Conservation (phyloP, 1,140 invertebrate genomes). For the Bombus pascuorum region DNA sequence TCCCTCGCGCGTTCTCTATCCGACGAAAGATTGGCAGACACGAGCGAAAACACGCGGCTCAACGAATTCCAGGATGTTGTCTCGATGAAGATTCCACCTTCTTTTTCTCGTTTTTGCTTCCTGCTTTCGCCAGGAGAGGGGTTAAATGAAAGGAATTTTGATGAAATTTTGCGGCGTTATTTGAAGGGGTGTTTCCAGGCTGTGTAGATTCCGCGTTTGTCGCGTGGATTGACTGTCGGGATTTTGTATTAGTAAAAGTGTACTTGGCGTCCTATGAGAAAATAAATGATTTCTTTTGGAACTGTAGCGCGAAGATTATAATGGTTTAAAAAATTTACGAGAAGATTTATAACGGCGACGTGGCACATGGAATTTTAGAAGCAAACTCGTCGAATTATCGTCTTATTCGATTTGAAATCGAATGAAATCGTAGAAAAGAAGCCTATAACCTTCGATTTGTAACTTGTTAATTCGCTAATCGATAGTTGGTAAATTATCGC, state of each 20-base stretch:
- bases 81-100: constrained; percentile 1
- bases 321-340: no score
- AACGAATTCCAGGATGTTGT: background rate
- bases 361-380: no score
- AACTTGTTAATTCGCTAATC: no score
- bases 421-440: no score
- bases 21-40: background rate
- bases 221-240: background rate
- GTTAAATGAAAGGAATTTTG: background rate
- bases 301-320: background rate
- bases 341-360: no score
- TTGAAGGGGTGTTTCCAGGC: background rate
- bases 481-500: no score
- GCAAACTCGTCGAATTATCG: no score
- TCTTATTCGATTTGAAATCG: no score
- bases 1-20: background rate
- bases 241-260: background rate
- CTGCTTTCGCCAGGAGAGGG: background rate
- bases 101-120: background rate
- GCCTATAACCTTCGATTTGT: no score
- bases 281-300: background rate
- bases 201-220: background rate
- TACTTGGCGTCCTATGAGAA: background rate
- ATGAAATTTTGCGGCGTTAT: constrained; percentile 2
- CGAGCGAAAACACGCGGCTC: background rate